Conservation (phyloP, 2,888 invertebrate genomes). For the Monopis laevigella region DNA sequence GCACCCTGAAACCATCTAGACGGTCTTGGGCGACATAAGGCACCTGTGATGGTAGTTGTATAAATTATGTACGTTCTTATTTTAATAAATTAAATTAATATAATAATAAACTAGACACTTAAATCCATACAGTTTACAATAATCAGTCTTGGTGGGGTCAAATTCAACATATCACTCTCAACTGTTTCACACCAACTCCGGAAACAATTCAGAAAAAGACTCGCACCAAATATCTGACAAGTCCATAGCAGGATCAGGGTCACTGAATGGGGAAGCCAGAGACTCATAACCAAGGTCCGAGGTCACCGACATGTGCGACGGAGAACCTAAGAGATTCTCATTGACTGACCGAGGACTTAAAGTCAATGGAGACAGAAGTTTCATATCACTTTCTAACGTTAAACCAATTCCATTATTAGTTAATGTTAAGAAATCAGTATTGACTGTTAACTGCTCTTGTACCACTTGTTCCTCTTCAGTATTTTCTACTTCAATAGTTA, state of each 20-base stretch:
- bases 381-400: constrained; percentile 47
- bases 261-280: constrained; percentile 55
- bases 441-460: constrained; percentile 27
- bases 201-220: constrained; percentile 81
- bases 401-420: constrained; percentile 35
- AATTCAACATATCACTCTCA: background rate
- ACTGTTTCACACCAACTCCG: constrained; percentile 68
- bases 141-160: no score
- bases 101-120: no score
- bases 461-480: constrained; percentile 58
- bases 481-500: constrained; percentile 75
- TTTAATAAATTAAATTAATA: no score
- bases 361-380: constrained; percentile 54
- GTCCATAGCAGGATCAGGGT: constrained; percentile 46
- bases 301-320: constrained; percentile 47
- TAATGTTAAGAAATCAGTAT: constrained; percentile 25
- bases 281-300: constrained; percentile 62
- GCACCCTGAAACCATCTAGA: no score
- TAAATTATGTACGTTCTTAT: no score
- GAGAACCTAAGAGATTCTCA: constrained; percentile 45
- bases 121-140: no score
- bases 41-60: no score
- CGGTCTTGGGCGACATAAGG: no score
- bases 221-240: constrained; percentile 77
- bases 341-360: constrained; percentile 41